Evolutionary conservation across 2,888 invertebrate genomes (phyloP), one percentile per base, ranked within the genome.

Genomic region (Glyphotaelius pellucidus): DNA sequence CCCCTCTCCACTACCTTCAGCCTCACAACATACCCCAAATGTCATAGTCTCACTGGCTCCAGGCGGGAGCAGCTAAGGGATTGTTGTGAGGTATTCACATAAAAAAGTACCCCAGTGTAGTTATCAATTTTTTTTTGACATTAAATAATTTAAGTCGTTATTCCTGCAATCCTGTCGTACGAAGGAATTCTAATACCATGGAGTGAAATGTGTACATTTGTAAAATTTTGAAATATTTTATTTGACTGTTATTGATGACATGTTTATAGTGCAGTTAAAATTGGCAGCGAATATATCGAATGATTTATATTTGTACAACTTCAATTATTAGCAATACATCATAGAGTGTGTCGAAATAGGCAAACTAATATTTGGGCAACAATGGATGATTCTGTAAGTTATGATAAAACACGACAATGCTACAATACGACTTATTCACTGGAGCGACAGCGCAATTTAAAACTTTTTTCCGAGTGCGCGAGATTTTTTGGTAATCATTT

Each of bases 221-320:
- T 52, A 19, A 52, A 52, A 52, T 67, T 25, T 67, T 67, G 25
- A 25, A 67, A 9, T 67, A 67, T 67, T 67, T 67, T n/a, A 67
- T 67, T 67, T 67, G 25, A 67, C 67, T 67, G 9, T 67, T 67
- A 67, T 67, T 67, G 67, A 67, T 67, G 67, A 67, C 67, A 67
- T 67, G 67, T 67, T 67, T 67, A 67, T 67, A 67, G 67, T 67
- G 67, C 67, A 67, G 67, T 67, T 67, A 67, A 67, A 67, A 67
- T 67, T 67, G 25, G 25, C 67, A 67, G 67, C 67, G 25, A 67
- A 67, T 67, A n/a, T 25, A 67, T n/a, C 9, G 67, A n/a, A 67
- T 67, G 67, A 67, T 67, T 67, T 67, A n/a, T 67, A 67, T 67
- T 67, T 67, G 67, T n/a, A 67, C 25, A 25, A n/a, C n/a, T 67